Percentiles rank a stretch among this genome's conserved stretches.
These are phyloP conservation scores for Cistogaster globosa DNA, from an alignment of 2,888 invertebrate genomes.

Conservation along the genomic window DNA sequence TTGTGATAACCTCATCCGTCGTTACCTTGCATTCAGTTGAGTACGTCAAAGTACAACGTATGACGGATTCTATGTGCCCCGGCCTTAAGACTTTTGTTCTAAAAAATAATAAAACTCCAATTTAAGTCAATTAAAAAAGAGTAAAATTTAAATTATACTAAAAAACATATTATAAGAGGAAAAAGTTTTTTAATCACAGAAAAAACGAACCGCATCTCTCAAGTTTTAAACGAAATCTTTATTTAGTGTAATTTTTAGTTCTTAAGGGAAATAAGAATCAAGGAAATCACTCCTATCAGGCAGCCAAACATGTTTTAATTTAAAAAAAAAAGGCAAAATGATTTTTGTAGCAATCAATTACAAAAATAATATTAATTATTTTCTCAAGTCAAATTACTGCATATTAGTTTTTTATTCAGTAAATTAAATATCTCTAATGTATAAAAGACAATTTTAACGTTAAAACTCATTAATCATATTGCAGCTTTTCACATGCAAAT, in stretches of 20 bases:
- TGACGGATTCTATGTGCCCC: too few species aligned
- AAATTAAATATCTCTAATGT: slow-evolving; percentile 8
- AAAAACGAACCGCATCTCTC: too few species aligned
- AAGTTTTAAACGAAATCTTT: too few species aligned
- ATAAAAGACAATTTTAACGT: slow-evolving; percentile 44
- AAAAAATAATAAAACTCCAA: too few species aligned
- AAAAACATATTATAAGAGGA: too few species aligned
- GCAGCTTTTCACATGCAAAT: slow-evolving; percentile 67
- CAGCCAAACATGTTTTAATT: neutral
- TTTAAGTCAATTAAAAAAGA: too few species aligned
- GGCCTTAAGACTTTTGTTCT: too few species aligned
- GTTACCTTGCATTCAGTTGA: too few species aligned
- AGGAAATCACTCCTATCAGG: neutral
- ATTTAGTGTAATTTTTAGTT: neutral
- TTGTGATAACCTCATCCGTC: too few species aligned
- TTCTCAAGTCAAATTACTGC: slow-evolving; percentile 36
- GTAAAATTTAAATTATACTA: too few species aligned
- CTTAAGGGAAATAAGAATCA: neutral
- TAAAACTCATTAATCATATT: slow-evolving; percentile 72
- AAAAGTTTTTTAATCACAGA: too few species aligned
- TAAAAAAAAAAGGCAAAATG: neutral
- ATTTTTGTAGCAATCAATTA: neutral
- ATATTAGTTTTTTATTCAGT: slow-evolving; percentile 34
- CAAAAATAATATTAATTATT: neutral
- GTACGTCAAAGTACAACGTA: too few species aligned